Evolutionary conservation across 1,140 invertebrate genomes (phyloP).

Genomic region (Neuroterus valhalla): DNA sequence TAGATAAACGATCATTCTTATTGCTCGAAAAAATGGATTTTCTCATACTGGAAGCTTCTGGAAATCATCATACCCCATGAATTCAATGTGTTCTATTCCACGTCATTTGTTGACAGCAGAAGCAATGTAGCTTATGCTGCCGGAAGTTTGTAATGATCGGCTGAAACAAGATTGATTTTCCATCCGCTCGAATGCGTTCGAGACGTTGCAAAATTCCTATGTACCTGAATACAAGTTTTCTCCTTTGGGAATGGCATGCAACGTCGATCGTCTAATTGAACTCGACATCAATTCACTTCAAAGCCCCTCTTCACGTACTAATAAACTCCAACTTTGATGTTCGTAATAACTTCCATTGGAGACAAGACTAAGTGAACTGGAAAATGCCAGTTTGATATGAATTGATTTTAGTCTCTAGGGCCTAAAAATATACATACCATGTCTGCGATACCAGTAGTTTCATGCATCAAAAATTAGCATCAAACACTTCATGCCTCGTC

Average conservation of each 20-base stretch:
- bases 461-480: too few species aligned
- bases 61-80: too few species aligned
- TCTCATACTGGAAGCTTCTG: too few species aligned
- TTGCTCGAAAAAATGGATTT: too few species aligned
- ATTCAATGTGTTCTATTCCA: too few species aligned
- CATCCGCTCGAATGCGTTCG: background rate
- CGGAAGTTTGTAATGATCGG: slow-evolving; percentile 1
- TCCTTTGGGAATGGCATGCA: slow-evolving; percentile 8
- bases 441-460: too few species aligned
- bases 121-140: background rate
- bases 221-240: slow-evolving; percentile 6
- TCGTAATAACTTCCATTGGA: background rate
- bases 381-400: background rate
- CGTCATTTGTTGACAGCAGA: background rate
- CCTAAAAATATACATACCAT: too few species aligned
- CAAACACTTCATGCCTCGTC: too few species aligned
- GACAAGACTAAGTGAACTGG: too few species aligned
- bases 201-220: slow-evolving; percentile 11
- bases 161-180: background rate
- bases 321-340: slow-evolving; percentile 18
- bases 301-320: background rate
- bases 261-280: slow-evolving; percentile 26
- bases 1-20: too few species aligned
- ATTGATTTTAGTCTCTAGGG: too few species aligned
- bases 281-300: slow-evolving; percentile 13